Base-by-base conservation (phyloP, 2,888 invertebrate species). In the Leptothorax acervorum region DNA sequence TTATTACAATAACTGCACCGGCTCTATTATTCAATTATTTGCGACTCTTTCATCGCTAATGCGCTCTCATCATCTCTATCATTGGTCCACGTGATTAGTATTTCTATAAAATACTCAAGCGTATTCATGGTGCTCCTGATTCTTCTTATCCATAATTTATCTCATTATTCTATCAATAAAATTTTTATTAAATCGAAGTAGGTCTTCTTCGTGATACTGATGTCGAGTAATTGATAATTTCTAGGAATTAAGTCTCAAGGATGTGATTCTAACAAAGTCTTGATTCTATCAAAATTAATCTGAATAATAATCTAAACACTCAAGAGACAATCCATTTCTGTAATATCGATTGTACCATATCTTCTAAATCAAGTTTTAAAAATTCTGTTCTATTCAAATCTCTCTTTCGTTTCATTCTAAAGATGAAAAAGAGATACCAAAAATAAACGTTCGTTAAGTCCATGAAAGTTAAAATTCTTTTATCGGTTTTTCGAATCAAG, bases 1-100 rank as follows among this genome's bases (percentile, higher is more conserved):
- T 71, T 71, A 55, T 55, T 71, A 71, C 53, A 39, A 71, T 71
- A 71, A 71, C 35, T 55, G 39, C 35, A 53, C 23, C 4, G 53
- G 15, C 8, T 53, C 3, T 39, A 55, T 71, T 71, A 71, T 71
- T 71, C 23, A 23, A 71, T 71, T 71, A 71, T 71, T 71, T 71
- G n/a, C n/a, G 12, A 23, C 53, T 71, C 35, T 55, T 51, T 70
- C 51, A 35, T 23, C 35, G n/a, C n/a, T 35, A 35, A 6, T 70
- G 35, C 39, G 35, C n/a, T 53, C n/a, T 71, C 15, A 71, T 3
- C 70, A n/a, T n/a, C n/a, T 31, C 18, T 18, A 51, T n/a, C 53
- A n/a, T n/a, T 6, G 23, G 11, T 70, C 8, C 48, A 35, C 12
- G 39, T 51, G 31, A 70, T 35, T 70, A 71, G 23, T 71, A 12